A percentile compares a stretch with the other conserved stretches of the same genome.
These are phyloP conservation scores for Unio pictorum DNA, from an alignment of 2,888 invertebrate species.

Conservation along the genomic window DNA sequence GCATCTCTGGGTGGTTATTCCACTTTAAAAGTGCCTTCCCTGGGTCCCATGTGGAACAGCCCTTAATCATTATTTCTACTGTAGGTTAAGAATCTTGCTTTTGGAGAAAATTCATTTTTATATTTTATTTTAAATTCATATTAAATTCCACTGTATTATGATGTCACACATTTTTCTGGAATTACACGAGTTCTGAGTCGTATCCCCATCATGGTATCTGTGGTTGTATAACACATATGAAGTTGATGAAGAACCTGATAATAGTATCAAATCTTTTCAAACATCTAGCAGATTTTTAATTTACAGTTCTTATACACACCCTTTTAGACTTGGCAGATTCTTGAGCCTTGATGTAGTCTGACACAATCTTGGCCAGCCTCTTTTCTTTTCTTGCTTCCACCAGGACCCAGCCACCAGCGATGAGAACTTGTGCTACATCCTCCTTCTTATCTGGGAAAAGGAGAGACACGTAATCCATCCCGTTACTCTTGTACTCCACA, in stretches of 20 bases:
- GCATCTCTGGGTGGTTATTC: too few relatives aligned
- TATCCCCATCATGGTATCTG: too few relatives aligned
- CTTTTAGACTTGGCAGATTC: constrained; percentile 85
- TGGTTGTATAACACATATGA: too few relatives aligned
- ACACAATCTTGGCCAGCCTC: constrained; percentile 81
- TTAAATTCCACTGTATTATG: too few relatives aligned
- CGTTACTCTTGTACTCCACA: constrained; percentile 80
- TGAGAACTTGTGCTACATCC: constrained; percentile 84
- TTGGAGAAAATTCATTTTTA: too few relatives aligned
- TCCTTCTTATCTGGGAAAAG: constrained; percentile 73
- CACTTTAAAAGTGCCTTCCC: too few relatives aligned
- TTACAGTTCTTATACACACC: constrained; percentile 53
- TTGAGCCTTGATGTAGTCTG: constrained; percentile 89
- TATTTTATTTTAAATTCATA: too few relatives aligned
- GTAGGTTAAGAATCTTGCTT: too few relatives aligned
- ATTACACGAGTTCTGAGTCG: too few relatives aligned
- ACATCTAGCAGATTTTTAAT: neutral
- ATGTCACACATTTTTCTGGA: too few relatives aligned
- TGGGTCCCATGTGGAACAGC: too few relatives aligned
- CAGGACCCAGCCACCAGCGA: constrained; percentile 88
- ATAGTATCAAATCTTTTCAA: neutral
- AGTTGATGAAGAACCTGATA: neutral
- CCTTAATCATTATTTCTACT: too few relatives aligned
- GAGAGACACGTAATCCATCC: constrained; percentile 57
- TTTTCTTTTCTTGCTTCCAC: constrained; percentile 85